These are phyloP conservation scores for Melinaea menophilus DNA, from an alignment of 2,888 invertebrate species.

Conservation along the genomic window DNA sequence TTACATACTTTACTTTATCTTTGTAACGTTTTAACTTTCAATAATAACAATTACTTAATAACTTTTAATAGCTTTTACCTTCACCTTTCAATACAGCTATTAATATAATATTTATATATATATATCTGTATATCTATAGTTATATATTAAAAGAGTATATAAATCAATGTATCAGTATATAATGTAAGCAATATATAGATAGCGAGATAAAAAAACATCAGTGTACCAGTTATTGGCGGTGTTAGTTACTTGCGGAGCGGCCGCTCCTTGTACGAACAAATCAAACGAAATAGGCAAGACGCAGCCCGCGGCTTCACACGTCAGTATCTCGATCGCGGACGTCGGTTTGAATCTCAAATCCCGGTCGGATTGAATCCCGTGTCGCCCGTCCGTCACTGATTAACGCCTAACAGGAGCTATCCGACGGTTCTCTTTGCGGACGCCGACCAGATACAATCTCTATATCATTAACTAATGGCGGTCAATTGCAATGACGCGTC, in stretches of 20 bases:
- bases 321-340: constrained; percentile 27
- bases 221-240: constrained; percentile 7
- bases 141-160: too few species aligned
- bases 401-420: constrained; percentile 13
- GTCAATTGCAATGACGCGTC: constrained; percentile 74
- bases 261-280: constrained; percentile 30
- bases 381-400: constrained; percentile 32
- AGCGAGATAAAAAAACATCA: constrained; percentile 3
- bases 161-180: too few species aligned
- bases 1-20: constrained; percentile 25
- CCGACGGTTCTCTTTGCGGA: constrained; percentile 34
- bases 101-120: too few species aligned
- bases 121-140: too few species aligned
- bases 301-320: constrained; percentile 36
- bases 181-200: too few species aligned
- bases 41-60: too few species aligned
- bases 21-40: too few species aligned
- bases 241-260: constrained; percentile 18
- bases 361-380: constrained; percentile 32
- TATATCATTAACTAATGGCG: constrained; percentile 57
- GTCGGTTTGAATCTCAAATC: constrained; percentile 32
- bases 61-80: too few species aligned
- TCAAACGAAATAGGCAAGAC: constrained; percentile 22
- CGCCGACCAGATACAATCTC: constrained; percentile 41
- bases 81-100: too few species aligned